Evolutionary conservation across 2,888 invertebrate species (phyloP), one percentile per base, ranked within the genome.

Genomic region (Brachylomia viminalis): DNA sequence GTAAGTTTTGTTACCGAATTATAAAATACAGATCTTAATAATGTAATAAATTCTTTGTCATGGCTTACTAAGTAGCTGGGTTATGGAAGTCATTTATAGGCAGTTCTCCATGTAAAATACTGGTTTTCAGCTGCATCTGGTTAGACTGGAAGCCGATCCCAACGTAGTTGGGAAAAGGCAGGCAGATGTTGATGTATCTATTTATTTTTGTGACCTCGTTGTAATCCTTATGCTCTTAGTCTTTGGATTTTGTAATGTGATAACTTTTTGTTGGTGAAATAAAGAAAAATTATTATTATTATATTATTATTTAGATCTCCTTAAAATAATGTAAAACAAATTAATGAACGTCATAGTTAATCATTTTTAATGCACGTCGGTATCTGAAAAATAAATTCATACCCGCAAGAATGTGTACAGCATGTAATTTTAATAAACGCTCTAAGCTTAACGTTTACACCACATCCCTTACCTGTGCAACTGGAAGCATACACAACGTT

Each of bases 401-500:
- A 38, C 38, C 7, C 7, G 13, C 30, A 58, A 58, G 20, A 20
- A 20, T 30, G 30, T 20, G 33, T 33, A 23, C 42, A 10, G 6
- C 2, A 59, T 20, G 58, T 4, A 10, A 30, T 56, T 75, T 54
- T 10, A 33, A 42, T 49, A 71, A 62, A 47, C 38, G 71, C 86
- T 73, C 0, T 15, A 0, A 45, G 20, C 71, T n/a, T 47, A 52
- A 20, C 17, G n/a, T 38, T 82, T 87, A 15, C 8, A 72, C 64
- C 83, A 80, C 42, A 68, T 23, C 6, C 11, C 62, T 83, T 75
- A 87, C 88, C 88, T 87, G 77, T 80, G 75, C 74, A 77, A 42
- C 79, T 64, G 61, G n/a, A 78, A 78, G 47, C 72, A n/a, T 38
- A 72, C 38, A 65, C 33, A 65, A 67, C 64, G 69, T 67, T 38